phyloP scores from a whole-genome alignment of 2,113 vertebrate genomes.

The Prochilodus magdalenae region DNA sequence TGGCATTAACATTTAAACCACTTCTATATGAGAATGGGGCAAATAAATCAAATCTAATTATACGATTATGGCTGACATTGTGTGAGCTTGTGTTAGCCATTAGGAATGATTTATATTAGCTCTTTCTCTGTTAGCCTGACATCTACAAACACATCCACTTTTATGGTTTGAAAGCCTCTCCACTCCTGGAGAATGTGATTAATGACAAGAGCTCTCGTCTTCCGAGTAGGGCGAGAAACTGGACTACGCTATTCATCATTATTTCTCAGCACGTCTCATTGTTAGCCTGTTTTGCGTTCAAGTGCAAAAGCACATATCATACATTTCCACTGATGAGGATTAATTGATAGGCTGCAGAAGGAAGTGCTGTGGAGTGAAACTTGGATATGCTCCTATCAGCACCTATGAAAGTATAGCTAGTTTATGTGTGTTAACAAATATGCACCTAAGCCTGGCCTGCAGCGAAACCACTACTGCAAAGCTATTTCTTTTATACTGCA shows the following conservation, averaged over 20 bases:
- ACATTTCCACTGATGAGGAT: conserved; percentile 2
- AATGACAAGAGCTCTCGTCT: conserved; percentile 36
- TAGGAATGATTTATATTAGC: conserved; percentile 49
- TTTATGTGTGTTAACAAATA: background rate
- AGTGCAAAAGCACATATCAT: conserved; percentile 37
- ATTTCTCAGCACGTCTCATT: conserved; percentile 28
- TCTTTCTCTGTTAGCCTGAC: conserved; percentile 40
- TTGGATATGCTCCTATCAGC: background rate
- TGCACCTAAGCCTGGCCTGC: background rate
- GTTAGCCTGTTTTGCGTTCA: conserved; percentile 22
- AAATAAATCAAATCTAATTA: conserved; percentile 59
- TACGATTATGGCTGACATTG: conserved; percentile 53
- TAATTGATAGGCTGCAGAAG: background rate
- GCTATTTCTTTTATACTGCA: background rate
- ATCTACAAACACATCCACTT: conserved; percentile 33
- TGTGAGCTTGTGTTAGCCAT: conserved; percentile 43
- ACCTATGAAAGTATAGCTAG: background rate
- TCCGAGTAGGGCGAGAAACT: conserved; percentile 19
- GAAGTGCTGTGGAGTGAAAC: background rate
- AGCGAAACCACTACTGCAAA: background rate
- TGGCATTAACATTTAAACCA: conserved; percentile 26
- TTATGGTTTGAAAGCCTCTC: conserved; percentile 44
- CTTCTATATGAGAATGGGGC: conserved; percentile 38
- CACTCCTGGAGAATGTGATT: conserved; percentile 33
- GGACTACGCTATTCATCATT: conserved; percentile 35